Evolutionary conservation across 2,797 vertebrate species (phyloP), one percentile per base, ranked within the genome.

Genomic region (Hirundo rustica): DNA sequence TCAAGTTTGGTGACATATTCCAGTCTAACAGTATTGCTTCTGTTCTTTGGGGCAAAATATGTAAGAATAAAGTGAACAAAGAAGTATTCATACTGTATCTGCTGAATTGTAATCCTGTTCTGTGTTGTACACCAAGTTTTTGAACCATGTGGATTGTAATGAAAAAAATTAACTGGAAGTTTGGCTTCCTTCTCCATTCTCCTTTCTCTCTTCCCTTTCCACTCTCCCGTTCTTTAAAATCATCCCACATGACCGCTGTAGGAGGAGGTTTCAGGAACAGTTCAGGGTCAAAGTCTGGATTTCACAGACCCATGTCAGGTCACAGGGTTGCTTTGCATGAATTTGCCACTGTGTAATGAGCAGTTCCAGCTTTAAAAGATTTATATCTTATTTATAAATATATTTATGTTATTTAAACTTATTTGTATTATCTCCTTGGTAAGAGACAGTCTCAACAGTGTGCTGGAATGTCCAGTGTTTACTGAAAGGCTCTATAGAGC

Each of bases 1-100:
- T 97, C 93, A 96, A 97, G 95, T 97, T 97, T 98, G 97, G 94
- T 97, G 97, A 98, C 97, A 92, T 90, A 95, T 95, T 97, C 87
- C 67, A 54, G 84, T 79, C 50, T 91, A 96, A 97, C 95, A 96
- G 83, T 97, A 77, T 87, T 72, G 68, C 92, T 97, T 96, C 94
- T 96, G 91, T 96, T 97, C 91, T 95, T 88, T 60, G 62, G 83
- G 81, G 68, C 66, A 94, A 92, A 96, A 93, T 83, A 73, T 53
- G 85, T 95, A 95, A 79, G 88, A 95, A 93, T 85, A 66, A 92
- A 90, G 40, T 4, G 72, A 97, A 97, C 93, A 97, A 97, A 95
- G 91, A 94, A 77, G 65, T 89, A 75, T 86, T 96, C 71, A 82
- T 74, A 54, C 53, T 93, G 50, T 85, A 76, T 95, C 88, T 75